Base-by-base conservation (phyloP, 2,797 vertebrate genomes). In the Poeciliopsis gracilis region DNA sequence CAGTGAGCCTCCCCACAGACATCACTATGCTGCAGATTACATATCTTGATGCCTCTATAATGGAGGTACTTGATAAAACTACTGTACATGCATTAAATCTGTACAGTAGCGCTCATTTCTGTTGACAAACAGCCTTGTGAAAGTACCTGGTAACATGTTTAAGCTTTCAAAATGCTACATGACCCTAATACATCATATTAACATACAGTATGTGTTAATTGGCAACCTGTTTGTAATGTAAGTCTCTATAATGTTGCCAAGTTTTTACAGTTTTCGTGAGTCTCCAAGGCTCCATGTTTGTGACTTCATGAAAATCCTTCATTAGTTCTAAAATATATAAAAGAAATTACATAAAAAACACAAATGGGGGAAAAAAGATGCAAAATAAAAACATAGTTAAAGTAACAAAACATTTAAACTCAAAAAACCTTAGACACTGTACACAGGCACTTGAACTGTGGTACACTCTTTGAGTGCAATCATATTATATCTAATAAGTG, bases 391-490 rank as follows among this genome's bases (percentile, higher is more conserved):
- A 13, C 73, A 49, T 41, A 15, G 46, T 47, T 47, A 47, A 51
- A 51, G 49, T 51, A 53, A 53, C 76, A 78, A 75, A 85, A 89
- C 49, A 28, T 86, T 55, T 86, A 73, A 93, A 92, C 78, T 80
- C 72, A 92, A 93, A 92, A 79, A 94, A 66, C 84, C 91, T 87
- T 88, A 89, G 93, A 94, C 87, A 79, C 90, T 93, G 92, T 94
- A 94, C 88, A 93, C 95, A 96, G 95, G 95, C 96, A 96, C 96
- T 96, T 95, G 88, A 93, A 93, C 92, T 92, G 88, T 83, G 86
- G 87, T 80, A 86, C 93, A 93, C 94, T 93, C 94, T 93, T 90
- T 94, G 92, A 95, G 93, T 93, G 93, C 87, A 92, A 89, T 90
- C 90, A 91, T 87, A 90, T 92, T 88, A 93, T 89, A 87, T 92